Base-by-base conservation (phyloP, 2,113 vertebrate species). In the Spea multiplicata region DNA sequence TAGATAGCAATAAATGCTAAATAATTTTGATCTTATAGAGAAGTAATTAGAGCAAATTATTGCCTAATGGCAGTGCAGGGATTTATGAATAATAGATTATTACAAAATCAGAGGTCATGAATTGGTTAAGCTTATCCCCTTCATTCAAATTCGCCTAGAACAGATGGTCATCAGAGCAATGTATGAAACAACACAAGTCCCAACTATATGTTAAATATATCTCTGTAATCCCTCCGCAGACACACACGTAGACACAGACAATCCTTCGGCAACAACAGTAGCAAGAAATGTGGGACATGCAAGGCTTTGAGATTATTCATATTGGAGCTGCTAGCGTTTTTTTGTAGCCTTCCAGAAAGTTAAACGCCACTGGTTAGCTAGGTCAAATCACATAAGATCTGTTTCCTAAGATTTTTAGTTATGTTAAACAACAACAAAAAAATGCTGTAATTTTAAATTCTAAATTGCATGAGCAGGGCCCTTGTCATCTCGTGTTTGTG, bases 241-340 rank as follows among this genome's bases (percentile, higher is more conserved):
- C 78, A 66, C 16, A 7, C 0, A 3, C 10, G 52, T 52, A 79
- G 73, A 76, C 13, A 12, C 67, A 44, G 17, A 76, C 53, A 78
- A 78, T 69, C 74, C 44, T 80, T 3, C 0, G 0, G 76, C 78
- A 73, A 75, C 82, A 44, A 12, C 12, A 0, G 0, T 78, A 62
- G 16, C 1, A 0, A 48, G 57, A 71, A 84, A 88, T 85, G 83
- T 83, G 85, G 85, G 85, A 84, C 67, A 83, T 71, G 81, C 80
- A 74, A 70, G 83, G 81, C 83, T 86, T 85, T 83, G 83, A 73
- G 83, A 86, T 85, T 85, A 84, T 80, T 81, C 66, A 4, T 55
- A 81, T 50, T 50, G 62, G 44, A 62, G 55, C 45, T 47, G 48
- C 12, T 4, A 82, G 74, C n/a, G 74, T 30, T 17, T 70, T 30